Conservation (phyloP, 2,797 vertebrate genomes). For the Netta rufina region DNA sequence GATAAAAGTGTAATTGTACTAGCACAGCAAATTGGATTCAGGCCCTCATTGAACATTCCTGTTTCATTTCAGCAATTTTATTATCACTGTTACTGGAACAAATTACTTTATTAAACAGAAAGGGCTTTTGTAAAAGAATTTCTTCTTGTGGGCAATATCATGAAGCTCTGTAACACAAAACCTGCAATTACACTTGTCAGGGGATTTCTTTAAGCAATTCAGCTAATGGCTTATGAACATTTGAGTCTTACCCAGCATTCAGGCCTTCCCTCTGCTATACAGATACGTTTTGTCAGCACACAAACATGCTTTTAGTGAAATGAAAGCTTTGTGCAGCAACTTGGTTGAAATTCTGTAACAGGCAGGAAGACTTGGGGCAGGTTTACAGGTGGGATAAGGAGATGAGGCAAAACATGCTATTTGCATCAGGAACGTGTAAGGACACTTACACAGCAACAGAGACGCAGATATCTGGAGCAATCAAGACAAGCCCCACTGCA, state of each 20-base stretch:
- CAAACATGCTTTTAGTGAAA: slow-evolving; percentile 65
- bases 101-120: slow-evolving; percentile 85
- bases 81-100: slow-evolving; percentile 84
- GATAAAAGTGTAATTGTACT: slow-evolving; percentile 80
- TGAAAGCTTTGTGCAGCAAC: slow-evolving; percentile 62
- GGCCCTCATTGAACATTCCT: slow-evolving; percentile 79
- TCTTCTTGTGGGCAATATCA: slow-evolving; percentile 76
- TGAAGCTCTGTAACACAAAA: slow-evolving; percentile 75
- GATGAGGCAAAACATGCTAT: not conserved
- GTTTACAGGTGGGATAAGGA: not conserved
- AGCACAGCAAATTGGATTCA: slow-evolving; percentile 82
- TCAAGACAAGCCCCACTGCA: not conserved
- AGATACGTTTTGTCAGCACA: slow-evolving; percentile 64
- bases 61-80: slow-evolving; percentile 86
- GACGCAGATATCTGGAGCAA: not conserved
- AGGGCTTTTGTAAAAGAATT: slow-evolving; percentile 76
- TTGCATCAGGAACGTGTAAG: not conserved
- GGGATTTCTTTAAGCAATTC: slow-evolving; percentile 80
- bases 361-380: not conserved
- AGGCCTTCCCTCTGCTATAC: slow-evolving; percentile 40
- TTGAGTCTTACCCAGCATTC: slow-evolving; percentile 17
- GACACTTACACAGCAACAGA: not conserved
- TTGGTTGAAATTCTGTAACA: slow-evolving; percentile 36
- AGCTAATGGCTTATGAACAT: slow-evolving; percentile 74
- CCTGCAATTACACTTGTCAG: slow-evolving; percentile 78